Base-by-base conservation (phyloP, 2,113 vertebrate species). In the Puffinus mauretanicus region DNA sequence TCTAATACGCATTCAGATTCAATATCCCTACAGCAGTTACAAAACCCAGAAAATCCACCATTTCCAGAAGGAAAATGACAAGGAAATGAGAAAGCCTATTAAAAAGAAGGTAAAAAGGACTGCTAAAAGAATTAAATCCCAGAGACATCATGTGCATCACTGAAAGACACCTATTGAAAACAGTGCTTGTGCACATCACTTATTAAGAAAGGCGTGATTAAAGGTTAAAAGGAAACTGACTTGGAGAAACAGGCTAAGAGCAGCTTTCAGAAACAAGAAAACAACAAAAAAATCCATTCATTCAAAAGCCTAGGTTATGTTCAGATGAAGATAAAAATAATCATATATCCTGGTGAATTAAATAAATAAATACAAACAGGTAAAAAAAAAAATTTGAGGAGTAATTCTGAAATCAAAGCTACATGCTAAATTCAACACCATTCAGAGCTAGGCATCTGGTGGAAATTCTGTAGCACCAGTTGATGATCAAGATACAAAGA, bases 11-110 rank as follows among this genome's bases (percentile, higher is more conserved):
- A 30, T 81, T 91, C 29, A 21, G 51, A 55, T 87, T 88, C 86
- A 86, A 81, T 73, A 90, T 32, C 86, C 54, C 91, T 88, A 93
- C 36, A 78, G 88, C 72, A 88, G 60, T 64, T 55, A 89, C 13
- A 89, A 81, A 92, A 94, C 71, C 34, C 88, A 86, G 47, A 94
- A 94, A 91, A 91, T 46, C 36, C 49, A 86, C 58, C 58, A 80
- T 69, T 91, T 95, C 57, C 72, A 91, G 94, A 94, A 77, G 51
- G 27, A 83, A 92, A 86, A 91, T 21, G 51, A 86, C 67, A 92
- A 25, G 88, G 44, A 89, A 97, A 92, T 40, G 36, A 81, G 26
- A 47, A 2, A 16, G 65, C 25, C 78, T 55, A 91, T 67, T 71
- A 84, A 95, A 96, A 81, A 66, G 30, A 82, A 80, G 51, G 84